phyloP scores from a whole-genome alignment of 2,113 vertebrate species.

The Notiomystis cincta region DNA sequence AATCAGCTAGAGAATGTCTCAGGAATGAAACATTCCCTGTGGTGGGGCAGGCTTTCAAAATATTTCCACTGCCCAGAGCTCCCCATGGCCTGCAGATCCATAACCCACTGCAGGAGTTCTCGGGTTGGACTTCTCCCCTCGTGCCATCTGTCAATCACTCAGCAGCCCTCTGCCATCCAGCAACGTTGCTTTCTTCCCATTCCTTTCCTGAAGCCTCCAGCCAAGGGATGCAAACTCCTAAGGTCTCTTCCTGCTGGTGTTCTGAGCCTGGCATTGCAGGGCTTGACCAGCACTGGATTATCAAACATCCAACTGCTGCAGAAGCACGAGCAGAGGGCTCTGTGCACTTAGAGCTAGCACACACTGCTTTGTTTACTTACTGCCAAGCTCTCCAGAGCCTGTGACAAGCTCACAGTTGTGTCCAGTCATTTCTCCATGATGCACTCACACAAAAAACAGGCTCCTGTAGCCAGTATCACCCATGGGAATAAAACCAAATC shows the following conservation, averaged over 20 bases:
- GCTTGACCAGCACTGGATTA: neutral
- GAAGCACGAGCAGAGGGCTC: neutral
- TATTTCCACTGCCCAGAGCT: neutral
- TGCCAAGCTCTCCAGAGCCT: neutral
- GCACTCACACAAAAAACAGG: neutral
- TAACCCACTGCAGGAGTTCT: neutral
- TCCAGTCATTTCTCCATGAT: neutral
- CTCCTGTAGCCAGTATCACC: neutral
- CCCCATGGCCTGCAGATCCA: accelerated
- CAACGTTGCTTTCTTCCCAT: neutral
- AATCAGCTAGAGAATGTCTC: neutral
- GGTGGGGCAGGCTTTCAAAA: neutral
- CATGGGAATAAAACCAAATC: neutral
- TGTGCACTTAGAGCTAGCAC: neutral
- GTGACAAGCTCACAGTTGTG: neutral
- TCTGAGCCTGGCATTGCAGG: neutral
- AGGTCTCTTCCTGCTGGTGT: neutral
- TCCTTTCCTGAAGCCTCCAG: neutral
- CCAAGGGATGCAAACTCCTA: neutral
- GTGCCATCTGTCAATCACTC: neutral
- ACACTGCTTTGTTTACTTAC: neutral
- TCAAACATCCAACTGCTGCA: neutral
- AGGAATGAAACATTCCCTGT: neutral
- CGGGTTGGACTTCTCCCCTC: neutral
- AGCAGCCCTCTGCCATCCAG: neutral